Evolutionary conservation across 2,113 vertebrate genomes (phyloP), one percentile per base, ranked within the genome.

Genomic region (Mastomys coucha): DNA sequence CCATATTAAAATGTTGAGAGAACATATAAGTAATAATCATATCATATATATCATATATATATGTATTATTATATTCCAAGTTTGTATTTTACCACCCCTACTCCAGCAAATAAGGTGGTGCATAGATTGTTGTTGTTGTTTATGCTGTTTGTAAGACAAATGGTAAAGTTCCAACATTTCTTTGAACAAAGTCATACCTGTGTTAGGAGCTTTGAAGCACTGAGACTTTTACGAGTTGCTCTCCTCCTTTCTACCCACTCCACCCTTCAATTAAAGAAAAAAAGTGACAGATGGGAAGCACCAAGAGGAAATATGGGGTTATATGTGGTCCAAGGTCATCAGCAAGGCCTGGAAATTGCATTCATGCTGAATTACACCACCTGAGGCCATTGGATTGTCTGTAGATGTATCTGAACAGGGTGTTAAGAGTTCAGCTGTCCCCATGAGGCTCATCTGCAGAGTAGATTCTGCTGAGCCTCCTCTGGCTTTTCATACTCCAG

Each of bases 381-480:
- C 96, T 95, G 96, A 95, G 92, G 82, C 92, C 85, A 51, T 90
- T 88, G 20, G 82, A 31, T n/a, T 85, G 49, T 63, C 31, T 2
- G 67, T 63, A 87, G 77, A 58, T 42, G 39, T 81, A 76, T 36
- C 87, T 82, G 82, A 42, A 24, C 58, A 56, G 72, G 42, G 90
- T 49, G 53, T 87, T 81, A 69, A 89, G 89, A 96, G 93, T 93
- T 96, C 96, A 96, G 89, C 91, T 88, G 92, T 92, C 92, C 92
- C 73, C 1, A 0, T 3, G 93, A 90, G 89, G 86, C 49, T 97
- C 91, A 97, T 98, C 94, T 96, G 95, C 93, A 96, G 92, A 95
- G 96, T 94, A 95, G 91, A 97, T 97, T 84, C 88, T 84, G n/a
- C 73, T 51, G 91, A 91, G 95, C 53, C 20, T 84, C 76, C 88